phyloP scores from a whole-genome alignment of 2,888 invertebrate species.

The Empis livida region DNA sequence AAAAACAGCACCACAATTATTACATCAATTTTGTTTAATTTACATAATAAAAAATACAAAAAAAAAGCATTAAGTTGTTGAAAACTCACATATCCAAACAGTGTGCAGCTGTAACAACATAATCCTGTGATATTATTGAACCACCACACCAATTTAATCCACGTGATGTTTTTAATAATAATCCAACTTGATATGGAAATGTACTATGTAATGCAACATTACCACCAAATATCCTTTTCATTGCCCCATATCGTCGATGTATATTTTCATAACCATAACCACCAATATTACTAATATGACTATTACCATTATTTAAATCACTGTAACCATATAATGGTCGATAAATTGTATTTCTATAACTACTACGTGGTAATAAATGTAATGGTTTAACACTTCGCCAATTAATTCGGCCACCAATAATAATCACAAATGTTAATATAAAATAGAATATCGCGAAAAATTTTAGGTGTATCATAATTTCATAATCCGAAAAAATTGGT shows the following conservation, averaged over 20 bases:
- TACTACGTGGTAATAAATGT: background rate
- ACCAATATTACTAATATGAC: background rate
- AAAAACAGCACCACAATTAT: too few relatives aligned
- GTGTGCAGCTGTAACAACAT: conserved; percentile 31
- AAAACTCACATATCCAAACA: conserved; percentile 29
- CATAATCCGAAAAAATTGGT: too few relatives aligned
- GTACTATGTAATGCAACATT: conserved; percentile 11
- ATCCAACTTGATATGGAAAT: conserved; percentile 27
- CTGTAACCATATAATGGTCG: background rate
- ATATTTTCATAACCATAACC: background rate
- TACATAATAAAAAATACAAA: too few relatives aligned
- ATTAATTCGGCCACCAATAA: background rate
- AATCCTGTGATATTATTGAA: conserved; percentile 28
- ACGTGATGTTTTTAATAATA: conserved; percentile 15
- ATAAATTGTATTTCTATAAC: background rate
- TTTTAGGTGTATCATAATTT: too few relatives aligned
- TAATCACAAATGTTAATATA: too few relatives aligned
- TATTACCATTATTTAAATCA: background rate
- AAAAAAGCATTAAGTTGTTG: too few relatives aligned
- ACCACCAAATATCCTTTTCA: conserved; percentile 11
- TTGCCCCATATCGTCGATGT: conserved; percentile 5
- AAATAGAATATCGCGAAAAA: too few relatives aligned
- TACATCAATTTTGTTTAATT: too few relatives aligned
- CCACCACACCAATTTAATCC: conserved; percentile 27
- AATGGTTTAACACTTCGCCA: background rate